Evolutionary conservation across 2,797 vertebrate genomes (phyloP).

Genomic region (Scarus forsteni): DNA sequence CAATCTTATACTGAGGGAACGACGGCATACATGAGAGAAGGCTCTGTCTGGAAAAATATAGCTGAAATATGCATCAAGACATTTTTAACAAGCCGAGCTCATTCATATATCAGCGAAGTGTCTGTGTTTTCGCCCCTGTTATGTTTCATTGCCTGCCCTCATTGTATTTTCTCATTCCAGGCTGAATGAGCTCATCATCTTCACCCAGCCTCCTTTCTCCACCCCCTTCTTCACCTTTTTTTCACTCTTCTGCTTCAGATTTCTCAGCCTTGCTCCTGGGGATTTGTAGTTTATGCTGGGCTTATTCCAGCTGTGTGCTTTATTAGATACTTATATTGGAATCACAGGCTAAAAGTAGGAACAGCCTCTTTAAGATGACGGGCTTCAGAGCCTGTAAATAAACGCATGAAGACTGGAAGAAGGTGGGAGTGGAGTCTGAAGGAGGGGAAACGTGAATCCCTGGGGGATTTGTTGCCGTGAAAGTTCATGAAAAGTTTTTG

Average conservation of each 20-base stretch:
- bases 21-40: slow-evolving; percentile 46
- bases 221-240: slow-evolving; percentile 46
- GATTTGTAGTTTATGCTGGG: slow-evolving; percentile 42
- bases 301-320: slow-evolving; percentile 63
- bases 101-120: slow-evolving; percentile 12
- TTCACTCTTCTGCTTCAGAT: slow-evolving; percentile 45
- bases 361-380: slow-evolving; percentile 48
- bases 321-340: slow-evolving; percentile 69
- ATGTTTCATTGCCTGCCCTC: slow-evolving; percentile 18
- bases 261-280: slow-evolving; percentile 55
- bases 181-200: slow-evolving; percentile 54
- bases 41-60: slow-evolving; percentile 49
- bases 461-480: slow-evolving; percentile 22
- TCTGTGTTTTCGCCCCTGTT: slow-evolving; percentile 10
- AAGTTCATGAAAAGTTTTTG: slow-evolving; percentile 45
- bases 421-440: slow-evolving; percentile 23
- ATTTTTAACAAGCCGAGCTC: slow-evolving; percentile 6
- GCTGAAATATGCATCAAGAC: background rate
- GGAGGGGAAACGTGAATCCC: slow-evolving; percentile 37
- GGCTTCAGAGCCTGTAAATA: slow-evolving; percentile 46
- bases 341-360: slow-evolving; percentile 52
- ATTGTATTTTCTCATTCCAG: background rate
- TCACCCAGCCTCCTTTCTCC: slow-evolving; percentile 34
- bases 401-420: slow-evolving; percentile 14
- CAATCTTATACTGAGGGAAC: slow-evolving; percentile 49